Evolutionary conservation across 2,888 invertebrate genomes (phyloP), one percentile per base, ranked within the genome.

Genomic region (Beris morrisii): DNA sequence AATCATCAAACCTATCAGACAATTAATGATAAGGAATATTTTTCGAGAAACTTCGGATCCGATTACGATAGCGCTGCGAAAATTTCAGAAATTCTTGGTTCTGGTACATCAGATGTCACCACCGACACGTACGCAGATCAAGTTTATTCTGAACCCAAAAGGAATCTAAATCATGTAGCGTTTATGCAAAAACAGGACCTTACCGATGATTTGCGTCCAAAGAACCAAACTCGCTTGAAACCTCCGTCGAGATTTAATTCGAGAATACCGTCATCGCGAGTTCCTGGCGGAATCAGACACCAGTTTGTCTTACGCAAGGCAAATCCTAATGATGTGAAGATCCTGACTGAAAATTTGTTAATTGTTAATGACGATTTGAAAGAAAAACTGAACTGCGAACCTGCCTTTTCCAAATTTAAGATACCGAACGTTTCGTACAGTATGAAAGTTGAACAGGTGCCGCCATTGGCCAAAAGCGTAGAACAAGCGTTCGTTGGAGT

Each of bases 311-410:
- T 28, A 28, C 58, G n/a, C n/a, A 9, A 45, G 7, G 3, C 30
- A 12, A 45, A n/a, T 45, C 30, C 7, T 4, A 45, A 9, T 58
- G 58, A 58, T 9, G 22, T 58, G 6, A 38, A 9, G 1, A 28
- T 38, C 11, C 45, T 58, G n/a, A 30, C 58, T 5, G 58, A 58
- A 12, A 30, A 58, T n/a, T 30, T 58, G 9, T 58, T 45, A 12
- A 12, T 30, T 28, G 12, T 58, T n/a, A 30, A 44, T 45, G 58
- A 30, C 9, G 58, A 58, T 28, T 13, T 13, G 5, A 44, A 58
- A 11, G 28, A 28, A 13, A 45, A 46, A 46, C 11, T 58, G 38
- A 38, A 38, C 38, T 1, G 4, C 9, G 38, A 7, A 38, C 38
- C 38, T 9, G 9, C 38, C 38, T 38, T 9, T 38, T 38, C 38